phyloP scores from a whole-genome alignment of 1,140 invertebrate species.

The Cyclina sinensis region DNA sequence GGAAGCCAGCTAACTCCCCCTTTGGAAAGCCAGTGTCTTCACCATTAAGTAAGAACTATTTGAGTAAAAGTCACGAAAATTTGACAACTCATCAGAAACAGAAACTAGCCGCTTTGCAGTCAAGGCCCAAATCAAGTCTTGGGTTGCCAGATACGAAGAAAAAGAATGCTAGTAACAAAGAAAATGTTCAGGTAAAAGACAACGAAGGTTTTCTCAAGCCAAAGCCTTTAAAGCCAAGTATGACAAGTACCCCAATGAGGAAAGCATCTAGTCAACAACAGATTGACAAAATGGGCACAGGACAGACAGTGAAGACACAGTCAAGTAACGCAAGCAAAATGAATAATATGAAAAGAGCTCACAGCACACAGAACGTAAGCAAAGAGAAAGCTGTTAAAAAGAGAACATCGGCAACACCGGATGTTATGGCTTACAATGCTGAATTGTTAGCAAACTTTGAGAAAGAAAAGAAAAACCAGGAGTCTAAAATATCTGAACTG shows the following conservation, averaged over 20 bases:
- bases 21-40: conserved; percentile 57
- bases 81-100: conserved; percentile 80
- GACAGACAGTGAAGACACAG: background rate
- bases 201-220: conserved; percentile 76
- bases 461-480: conserved; percentile 85
- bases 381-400: conserved; percentile 81
- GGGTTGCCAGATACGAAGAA: conserved; percentile 69
- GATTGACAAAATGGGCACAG: conserved; percentile 79
- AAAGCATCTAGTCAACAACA: conserved; percentile 84
- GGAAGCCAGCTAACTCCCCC: conserved; percentile 67
- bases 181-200: conserved; percentile 69
- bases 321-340: conserved; percentile 69
- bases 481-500: conserved; percentile 85
- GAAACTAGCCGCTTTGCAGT: conserved; percentile 71
- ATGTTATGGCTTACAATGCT: conserved; percentile 87
- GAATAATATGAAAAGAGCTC: conserved; percentile 81
- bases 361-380: conserved; percentile 85
- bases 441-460: conserved; percentile 86
- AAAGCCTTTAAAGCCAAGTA: conserved; percentile 69
- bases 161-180: conserved; percentile 70
- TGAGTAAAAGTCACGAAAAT: conserved; percentile 86
- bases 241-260: conserved; percentile 75
- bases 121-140: conserved; percentile 76
- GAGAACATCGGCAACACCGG: conserved; percentile 84
- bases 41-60: conserved; percentile 77